Evolutionary conservation across 2,113 vertebrate species (phyloP).

Genomic region (Lichenostomus cassidix): DNA sequence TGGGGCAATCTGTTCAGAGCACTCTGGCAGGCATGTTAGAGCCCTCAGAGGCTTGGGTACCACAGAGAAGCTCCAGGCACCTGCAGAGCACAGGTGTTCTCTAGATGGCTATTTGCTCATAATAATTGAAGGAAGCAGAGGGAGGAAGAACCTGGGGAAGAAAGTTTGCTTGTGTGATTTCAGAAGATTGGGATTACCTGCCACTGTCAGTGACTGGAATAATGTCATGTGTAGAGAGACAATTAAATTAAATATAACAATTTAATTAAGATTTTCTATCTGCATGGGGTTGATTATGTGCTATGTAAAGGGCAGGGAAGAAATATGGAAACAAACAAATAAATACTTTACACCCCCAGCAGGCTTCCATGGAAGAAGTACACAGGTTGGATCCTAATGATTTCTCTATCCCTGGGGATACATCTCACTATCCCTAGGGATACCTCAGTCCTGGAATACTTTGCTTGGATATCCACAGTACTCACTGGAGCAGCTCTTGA

Average conservation of each 20-base stretch:
- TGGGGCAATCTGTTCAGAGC: slow-evolving; percentile 21
- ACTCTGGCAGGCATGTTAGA: not conserved
- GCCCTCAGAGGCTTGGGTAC: not conserved
- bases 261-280: not conserved
- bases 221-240: not conserved
- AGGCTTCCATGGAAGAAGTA: not conserved
- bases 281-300: not conserved
- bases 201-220: not conserved
- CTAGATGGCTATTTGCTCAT: not conserved
- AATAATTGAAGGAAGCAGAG: not conserved
- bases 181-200: not conserved
- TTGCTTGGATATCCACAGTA: not conserved
- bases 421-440: not conserved
- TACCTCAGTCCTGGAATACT: not conserved
- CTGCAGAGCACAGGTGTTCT: slow-evolving; percentile 43
- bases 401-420: not conserved
- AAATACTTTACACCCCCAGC: not conserved
- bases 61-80: not conserved
- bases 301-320: not conserved
- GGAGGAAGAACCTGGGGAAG: not conserved
- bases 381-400: not conserved
- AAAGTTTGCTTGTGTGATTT: not conserved
- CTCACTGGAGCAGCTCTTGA: not conserved
- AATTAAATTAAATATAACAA: not conserved
- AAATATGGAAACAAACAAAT: not conserved